Evolutionary conservation across 2,113 vertebrate species (phyloP), one percentile per base, ranked within the genome.

Genomic region (Ceyx melanurus): DNA sequence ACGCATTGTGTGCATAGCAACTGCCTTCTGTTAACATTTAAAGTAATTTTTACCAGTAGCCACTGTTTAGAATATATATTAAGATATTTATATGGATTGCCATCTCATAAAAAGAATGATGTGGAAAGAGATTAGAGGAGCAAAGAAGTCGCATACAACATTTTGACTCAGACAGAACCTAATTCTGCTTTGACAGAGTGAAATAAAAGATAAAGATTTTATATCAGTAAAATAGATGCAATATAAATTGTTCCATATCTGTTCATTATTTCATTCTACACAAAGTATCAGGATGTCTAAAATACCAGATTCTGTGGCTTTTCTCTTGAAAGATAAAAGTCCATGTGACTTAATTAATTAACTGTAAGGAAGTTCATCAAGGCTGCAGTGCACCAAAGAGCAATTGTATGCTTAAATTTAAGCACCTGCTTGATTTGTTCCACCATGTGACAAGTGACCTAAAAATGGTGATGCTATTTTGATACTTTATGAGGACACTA

Each of bases 391-490:
- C 4, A 12, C 3, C 29, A 46, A 90, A 81, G 15, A 81, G 51
- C 13, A 56, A 21, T 43, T 0, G 0, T 23, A 58, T 64, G 33
- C 53, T 84, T 70, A 80, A 93, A 80, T 15, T 58, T 77, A 73
- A 88, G 37, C 56, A 90, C 42, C 58, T 71, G 51, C 65, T 83
- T 90, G 84, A 76, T 71, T 60, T 72, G 35, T 82, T 53, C 19
- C 11, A 29, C 15, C 3, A 0, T 35, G 33, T 74, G 75, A 90
- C 64, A 94, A 65, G 21, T 66, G 60, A 81, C 89, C 87, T 93
- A 86, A 93, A 92, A 94, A 66, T n/a, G 22, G 18, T 53, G 53
- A 46, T 94, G 53, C 45, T 94, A 92, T 93, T 95, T 93, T 90
- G 40, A 75, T 92, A 86, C 16, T 8, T 66, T 43, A 33, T 65